Evolutionary conservation across 1,140 invertebrate species (phyloP), one percentile per base, ranked within the genome.

Genomic region (Ceratina calcarata): DNA sequence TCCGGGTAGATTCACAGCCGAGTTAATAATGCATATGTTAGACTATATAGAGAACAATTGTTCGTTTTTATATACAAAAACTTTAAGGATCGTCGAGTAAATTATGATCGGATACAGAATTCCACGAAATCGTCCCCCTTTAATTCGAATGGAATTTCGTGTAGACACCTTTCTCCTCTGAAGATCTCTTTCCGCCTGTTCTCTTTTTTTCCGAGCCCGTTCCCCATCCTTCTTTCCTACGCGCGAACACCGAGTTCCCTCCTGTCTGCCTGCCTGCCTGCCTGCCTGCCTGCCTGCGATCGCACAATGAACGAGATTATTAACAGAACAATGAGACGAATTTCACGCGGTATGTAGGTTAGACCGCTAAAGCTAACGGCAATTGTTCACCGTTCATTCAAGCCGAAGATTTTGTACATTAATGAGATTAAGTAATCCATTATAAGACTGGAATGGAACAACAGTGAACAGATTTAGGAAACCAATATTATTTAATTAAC

Each of bases 251-350:
- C 15, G 49, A 15, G 37, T 6, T 76, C 20, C 3, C 27, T 27
- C 18, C 37, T 32, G 53, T 55, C 12, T 13, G 18, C 1, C 18
- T 57, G 55, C 16, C n/a, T 72, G 75, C 45, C 12, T 13, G 18
- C 1, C 18, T 57, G 55, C 16, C n/a, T 72, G 75, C 45, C 20
- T 72, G 22, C 10, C 13, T 32, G n/a, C 15, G 37, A 73, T 68
- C 57, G 53, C 65, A 55, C 65, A 82, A 84, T 76, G 78, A 55
- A 64, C 37, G 53, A 66, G 69, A 82, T 84, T 76, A 81, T 86
- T 74, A 81, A 60, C 12, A 37, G 76, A 77, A 85, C 78, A 85
- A 85, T 85, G 67, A 49, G 32, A 71, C 37, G 58, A 78, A 64
- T 71, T 64, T 64, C 60, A 60, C 65, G 73, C 53, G 73, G 20